Evolutionary conservation across 2,113 vertebrate genomes (phyloP).

Genomic region (Sardina pilchardus): DNA sequence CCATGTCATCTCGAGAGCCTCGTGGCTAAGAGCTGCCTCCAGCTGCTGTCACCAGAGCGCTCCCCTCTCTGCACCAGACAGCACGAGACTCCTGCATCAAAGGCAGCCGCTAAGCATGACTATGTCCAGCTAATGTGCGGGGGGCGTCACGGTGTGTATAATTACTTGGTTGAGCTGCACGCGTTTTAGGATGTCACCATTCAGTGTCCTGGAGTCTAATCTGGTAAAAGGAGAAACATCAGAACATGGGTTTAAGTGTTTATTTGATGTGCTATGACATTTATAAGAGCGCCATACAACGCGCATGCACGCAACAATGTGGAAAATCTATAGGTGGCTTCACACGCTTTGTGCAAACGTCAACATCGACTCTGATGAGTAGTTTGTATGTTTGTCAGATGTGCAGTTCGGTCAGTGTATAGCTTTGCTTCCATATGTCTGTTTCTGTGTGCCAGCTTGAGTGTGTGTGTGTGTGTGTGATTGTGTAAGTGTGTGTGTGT

Average conservation of each 20-base stretch:
- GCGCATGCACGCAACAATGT: no score
- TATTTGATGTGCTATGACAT: no score
- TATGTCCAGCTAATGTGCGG: neutral
- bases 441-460: conserved; percentile 23
- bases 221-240: neutral
- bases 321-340: no score
- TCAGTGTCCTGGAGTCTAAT: neutral
- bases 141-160: neutral
- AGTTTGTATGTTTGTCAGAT: neutral
- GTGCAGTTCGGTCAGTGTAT: neutral
- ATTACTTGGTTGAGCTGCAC: neutral
- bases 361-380: neutral
- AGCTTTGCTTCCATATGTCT: conserved; percentile 26
- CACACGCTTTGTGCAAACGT: neutral
- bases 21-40: neutral
- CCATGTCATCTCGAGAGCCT: conserved; percentile 63
- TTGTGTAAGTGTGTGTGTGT: conserved; percentile 14
- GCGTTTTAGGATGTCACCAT: neutral
- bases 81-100: neutral
- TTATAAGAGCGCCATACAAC: no score
- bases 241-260: no score
- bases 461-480: conserved; percentile 23
- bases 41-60: neutral
- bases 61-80: neutral
- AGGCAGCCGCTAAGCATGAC: neutral